Evolutionary conservation across 2,797 vertebrate species (phyloP), one percentile per base, ranked within the genome.

Genomic region (Phataginus tetradactyla): DNA sequence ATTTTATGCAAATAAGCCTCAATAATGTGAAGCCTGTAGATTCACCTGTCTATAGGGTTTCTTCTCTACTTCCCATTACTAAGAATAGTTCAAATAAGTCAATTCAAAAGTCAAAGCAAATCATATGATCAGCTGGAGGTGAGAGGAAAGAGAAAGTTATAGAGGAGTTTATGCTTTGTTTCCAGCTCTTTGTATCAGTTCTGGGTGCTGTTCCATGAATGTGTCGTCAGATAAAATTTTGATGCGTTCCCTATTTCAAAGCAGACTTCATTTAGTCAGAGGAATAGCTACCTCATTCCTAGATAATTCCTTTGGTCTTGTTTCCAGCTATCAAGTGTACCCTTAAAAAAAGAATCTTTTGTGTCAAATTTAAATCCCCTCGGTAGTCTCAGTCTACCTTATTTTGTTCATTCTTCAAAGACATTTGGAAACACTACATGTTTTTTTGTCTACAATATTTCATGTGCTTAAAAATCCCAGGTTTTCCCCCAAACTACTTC

Each of bases 71-170:
- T 79, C 17, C 18, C 64, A 84, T 77, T 78, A 74, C 13, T 90
- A 89, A 83, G 32, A 96, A 89, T 2, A 80, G 29, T 68, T 92
- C 39, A 87, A 83, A 69, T 59, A 91, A 86, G 51, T 90, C 27
- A 61, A 66, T 57, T 77, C 32, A 92, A 85, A 89, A 75, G 10
- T 90, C n/a, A 78, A 92, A 71, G 39, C 51, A 59, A 75, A 85
- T 74, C 29, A 90, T 57, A 85, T 42, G 66, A 20, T 85, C 34
- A 53, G 13, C 34, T 53, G 15, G 72, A 80, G 25, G 18, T 61
- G 57, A 78, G 15, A 74, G 3, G 37, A 12, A 53, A 39, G 42
- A 80, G 15, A 61, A 87, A 27, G 6, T 32, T 71, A 6, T 4
- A 61, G 25, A 57, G 18, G 17, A 20, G 10, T 20, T 69, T 32